Conservation (phyloP, 2,797 vertebrate species). For the Kryptopterus vitreolus region DNA sequence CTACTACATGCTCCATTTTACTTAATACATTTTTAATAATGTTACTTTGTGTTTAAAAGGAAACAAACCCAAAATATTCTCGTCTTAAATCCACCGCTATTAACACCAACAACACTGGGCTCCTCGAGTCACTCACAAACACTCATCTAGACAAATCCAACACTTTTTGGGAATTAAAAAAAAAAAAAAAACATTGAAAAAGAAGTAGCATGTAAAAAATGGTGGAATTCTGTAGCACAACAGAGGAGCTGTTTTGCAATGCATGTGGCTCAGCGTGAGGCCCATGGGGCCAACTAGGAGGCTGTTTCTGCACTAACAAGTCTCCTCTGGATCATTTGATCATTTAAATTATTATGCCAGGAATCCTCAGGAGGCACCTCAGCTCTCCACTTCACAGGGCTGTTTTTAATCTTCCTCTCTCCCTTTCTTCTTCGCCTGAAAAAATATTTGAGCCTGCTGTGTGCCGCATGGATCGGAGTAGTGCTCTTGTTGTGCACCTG, state of each 20-base stretch:
- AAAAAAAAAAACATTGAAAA: conserved; percentile 70
- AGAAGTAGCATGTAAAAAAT: conserved; percentile 59
- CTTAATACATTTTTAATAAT: conserved; percentile 4
- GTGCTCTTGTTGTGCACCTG: conserved; percentile 82
- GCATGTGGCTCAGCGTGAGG: conserved; percentile 75
- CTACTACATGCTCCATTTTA: not conserved
- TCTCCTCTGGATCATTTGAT: conserved; percentile 88
- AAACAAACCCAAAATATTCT: conserved; percentile 11
- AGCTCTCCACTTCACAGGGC: conserved; percentile 82
- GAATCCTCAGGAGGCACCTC: conserved; percentile 81
- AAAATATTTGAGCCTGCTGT: conserved; percentile 75
- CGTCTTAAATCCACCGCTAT: conserved; percentile 14
- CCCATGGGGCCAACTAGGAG: conserved; percentile 86
- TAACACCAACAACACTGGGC: conserved; percentile 56
- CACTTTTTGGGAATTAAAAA: conserved; percentile 64
- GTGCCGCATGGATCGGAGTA: conserved; percentile 66
- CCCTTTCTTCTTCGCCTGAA: conserved; percentile 78
- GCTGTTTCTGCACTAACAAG: conserved; percentile 85
- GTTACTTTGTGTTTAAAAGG: conserved; percentile 17
- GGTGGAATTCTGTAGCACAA: conserved; percentile 80
- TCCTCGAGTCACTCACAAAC: conserved; percentile 58
- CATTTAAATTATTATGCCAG: conserved; percentile 89
- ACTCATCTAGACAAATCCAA: conserved; percentile 69
- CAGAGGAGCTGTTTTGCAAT: conserved; percentile 85
- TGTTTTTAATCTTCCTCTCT: conserved; percentile 83